phyloP scores from a whole-genome alignment of 64 coral and sea anemone species.

The Cladopsammia gracilis region DNA sequence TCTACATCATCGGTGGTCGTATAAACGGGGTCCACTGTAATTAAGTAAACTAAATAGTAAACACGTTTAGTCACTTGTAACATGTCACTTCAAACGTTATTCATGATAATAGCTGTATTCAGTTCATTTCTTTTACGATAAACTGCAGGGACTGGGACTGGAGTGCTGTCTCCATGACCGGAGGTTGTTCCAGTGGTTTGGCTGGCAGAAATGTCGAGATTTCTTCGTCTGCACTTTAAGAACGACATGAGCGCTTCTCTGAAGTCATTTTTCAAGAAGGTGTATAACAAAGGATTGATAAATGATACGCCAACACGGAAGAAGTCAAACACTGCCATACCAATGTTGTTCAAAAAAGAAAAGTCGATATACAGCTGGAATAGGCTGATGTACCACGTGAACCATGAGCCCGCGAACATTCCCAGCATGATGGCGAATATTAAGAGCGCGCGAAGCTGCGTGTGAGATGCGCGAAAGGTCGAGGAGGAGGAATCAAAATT shows the following conservation, averaged over 20 bases:
- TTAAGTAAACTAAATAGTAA: too few relatives aligned
- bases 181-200: not conserved
- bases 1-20: too few relatives aligned
- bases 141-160: not conserved
- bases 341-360: not conserved
- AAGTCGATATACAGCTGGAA: conserved; percentile 59
- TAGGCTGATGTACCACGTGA: conserved; percentile 78
- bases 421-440: conserved; percentile 76
- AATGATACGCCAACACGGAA: conserved; percentile 69
- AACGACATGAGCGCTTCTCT: conserved; percentile 47
- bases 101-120: too few relatives aligned
- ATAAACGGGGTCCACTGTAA: too few relatives aligned
- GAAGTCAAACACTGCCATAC: conserved; percentile 67
- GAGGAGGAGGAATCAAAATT: not conserved
- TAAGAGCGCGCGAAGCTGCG: conserved; percentile 64
- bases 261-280: conserved; percentile 81
- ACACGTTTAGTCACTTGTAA: too few relatives aligned
- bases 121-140: not conserved
- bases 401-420: conserved; percentile 77
- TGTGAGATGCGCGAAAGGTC: conserved; percentile 34
- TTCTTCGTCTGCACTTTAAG: conserved; percentile 17
- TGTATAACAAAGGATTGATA: conserved; percentile 78
- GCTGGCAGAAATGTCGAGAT: not conserved
- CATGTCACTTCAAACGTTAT: too few relatives aligned
- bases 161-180: not conserved